A percentile compares a stretch with the other conserved stretches of the same genome.
These are phyloP conservation scores for Proctacanthus coquilletti DNA, from an alignment of 1,140 invertebrate species.

Conservation along the genomic window DNA sequence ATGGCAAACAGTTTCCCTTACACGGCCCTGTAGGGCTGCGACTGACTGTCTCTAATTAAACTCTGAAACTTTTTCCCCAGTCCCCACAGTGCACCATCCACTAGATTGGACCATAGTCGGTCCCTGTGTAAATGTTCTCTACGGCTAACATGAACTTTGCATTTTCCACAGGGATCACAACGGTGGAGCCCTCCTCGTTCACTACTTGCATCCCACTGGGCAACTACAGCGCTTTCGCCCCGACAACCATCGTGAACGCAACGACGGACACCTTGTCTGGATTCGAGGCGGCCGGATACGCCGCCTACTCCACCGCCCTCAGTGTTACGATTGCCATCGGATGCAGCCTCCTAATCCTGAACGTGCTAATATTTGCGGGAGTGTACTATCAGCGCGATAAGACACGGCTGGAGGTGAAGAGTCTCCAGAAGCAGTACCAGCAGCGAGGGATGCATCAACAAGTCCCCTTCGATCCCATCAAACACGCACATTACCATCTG, in stretches of 20 bases:
- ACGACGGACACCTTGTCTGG: constrained; percentile 56
- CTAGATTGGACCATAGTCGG: too few relatives aligned
- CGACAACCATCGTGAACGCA: constrained; percentile 38
- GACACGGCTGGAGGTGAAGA: constrained; percentile 63
- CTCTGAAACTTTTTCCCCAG: too few relatives aligned
- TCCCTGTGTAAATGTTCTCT: too few relatives aligned
- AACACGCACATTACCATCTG: constrained; percentile 50
- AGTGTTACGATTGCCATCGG: constrained; percentile 80
- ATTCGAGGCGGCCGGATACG: constrained; percentile 61
- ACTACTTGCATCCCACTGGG: constrained; percentile 37
- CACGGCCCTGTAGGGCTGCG: too few relatives aligned
- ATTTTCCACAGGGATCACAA: constrained; percentile 34
- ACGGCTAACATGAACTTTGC: too few relatives aligned
- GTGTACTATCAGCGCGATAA: constrained; percentile 79
- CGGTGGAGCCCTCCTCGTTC: constrained; percentile 38
- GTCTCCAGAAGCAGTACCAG: constrained; percentile 44
- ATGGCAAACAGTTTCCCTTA: too few relatives aligned
- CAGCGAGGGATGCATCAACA: constrained; percentile 52
- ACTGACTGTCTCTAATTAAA: too few relatives aligned
- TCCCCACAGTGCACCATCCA: too few relatives aligned
- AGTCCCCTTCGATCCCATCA: constrained; percentile 50
- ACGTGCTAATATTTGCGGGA: constrained; percentile 72
- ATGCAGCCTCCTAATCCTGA: constrained; percentile 68
- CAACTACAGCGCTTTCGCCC: constrained; percentile 34
- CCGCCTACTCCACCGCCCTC: constrained; percentile 65